Base-by-base conservation (phyloP, 2,888 invertebrate genomes). In the Drosophila histrio region DNA sequence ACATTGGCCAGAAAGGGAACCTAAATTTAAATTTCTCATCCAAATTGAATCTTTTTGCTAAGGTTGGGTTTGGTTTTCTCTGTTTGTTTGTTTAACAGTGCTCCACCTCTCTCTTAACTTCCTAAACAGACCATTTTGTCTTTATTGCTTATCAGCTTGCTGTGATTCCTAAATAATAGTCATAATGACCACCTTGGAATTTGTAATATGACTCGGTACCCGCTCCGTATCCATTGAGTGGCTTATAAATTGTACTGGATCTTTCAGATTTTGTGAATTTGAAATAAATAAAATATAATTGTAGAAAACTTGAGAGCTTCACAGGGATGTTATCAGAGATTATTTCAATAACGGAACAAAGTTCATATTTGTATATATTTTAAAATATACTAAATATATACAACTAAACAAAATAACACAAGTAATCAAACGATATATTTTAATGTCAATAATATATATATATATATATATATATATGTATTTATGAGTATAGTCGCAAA, bases 11-110 rank as follows among this genome's bases (percentile, higher is more conserved):
- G 56, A 43, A 24, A 54, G 68, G 54, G 4, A 43, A 58, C 7
- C 56, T 39, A 39, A 77, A 86, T 79, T 81, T 86, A n/a, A n/a
- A 81, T 70, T 73, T 57, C 67, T 63, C 67, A 72, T 80, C 68
- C 72, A 73, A 87, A 78, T 80, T 69, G 58, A 83, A 87, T 77
- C 76, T 67, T 59, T 76, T 50, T 11, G 56, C 32, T 15, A 22
- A 44, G 8, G n/a, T n/a, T 11, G 38, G 22, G 2, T 17, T 22
- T 32, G 8, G 9, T 11, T 4, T 32, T 7, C 15, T 17, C 2
- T 17, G 4, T 13, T 5, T 36, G 24, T 7, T 54, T 52, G 19
- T 19, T 11, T 11, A 9, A 4, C 24, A 59, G 8, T 21, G 22
- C 19, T 30, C n/a, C 13, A 5, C n/a, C n/a, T 46, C 15, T 9